Conservation (phyloP, 2,888 invertebrate genomes). For the Pachliopta kotzebuea region DNA sequence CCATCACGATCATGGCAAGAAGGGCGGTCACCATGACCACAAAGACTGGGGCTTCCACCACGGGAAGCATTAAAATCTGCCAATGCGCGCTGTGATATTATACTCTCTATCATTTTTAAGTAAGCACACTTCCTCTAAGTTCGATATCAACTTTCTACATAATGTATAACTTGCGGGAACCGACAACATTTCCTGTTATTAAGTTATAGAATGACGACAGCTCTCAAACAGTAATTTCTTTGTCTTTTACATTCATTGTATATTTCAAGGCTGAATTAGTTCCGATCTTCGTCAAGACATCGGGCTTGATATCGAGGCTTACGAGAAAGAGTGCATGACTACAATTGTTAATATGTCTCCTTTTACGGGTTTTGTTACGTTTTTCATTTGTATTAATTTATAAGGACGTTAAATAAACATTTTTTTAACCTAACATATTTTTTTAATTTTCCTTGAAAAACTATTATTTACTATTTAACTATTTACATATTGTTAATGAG, state of each 20-base stretch:
- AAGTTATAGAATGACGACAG: not conserved
- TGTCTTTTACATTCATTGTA: constrained; percentile 34
- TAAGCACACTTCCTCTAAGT: constrained; percentile 30
- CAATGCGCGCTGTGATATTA: constrained; percentile 63
- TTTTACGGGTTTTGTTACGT: constrained; percentile 39
- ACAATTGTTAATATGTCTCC: constrained; percentile 30
- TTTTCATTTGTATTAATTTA: constrained; percentile 31
- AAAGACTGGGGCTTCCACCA: constrained; percentile 74
- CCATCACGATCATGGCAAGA: constrained; percentile 75
- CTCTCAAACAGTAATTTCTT: constrained; percentile 43
- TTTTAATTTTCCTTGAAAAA: constrained; percentile 2
- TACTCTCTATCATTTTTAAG: constrained; percentile 34
- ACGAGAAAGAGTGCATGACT: constrained; percentile 1
- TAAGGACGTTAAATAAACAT: constrained; percentile 21
- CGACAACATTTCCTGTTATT: constrained; percentile 36
- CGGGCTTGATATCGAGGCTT: constrained; percentile 6
- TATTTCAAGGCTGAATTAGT: constrained; percentile 22
- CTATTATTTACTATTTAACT: too few species aligned
- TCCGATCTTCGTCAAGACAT: constrained; percentile 8
- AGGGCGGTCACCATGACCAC: constrained; percentile 69
- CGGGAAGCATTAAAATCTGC: constrained; percentile 62
- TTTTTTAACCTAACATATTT: not conserved
- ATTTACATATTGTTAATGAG: too few species aligned
- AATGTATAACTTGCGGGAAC: constrained; percentile 15
- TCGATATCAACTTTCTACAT: constrained; percentile 20